Conservation (phyloP, 1,140 invertebrate species). For the Cheumatopsyche charites region DNA sequence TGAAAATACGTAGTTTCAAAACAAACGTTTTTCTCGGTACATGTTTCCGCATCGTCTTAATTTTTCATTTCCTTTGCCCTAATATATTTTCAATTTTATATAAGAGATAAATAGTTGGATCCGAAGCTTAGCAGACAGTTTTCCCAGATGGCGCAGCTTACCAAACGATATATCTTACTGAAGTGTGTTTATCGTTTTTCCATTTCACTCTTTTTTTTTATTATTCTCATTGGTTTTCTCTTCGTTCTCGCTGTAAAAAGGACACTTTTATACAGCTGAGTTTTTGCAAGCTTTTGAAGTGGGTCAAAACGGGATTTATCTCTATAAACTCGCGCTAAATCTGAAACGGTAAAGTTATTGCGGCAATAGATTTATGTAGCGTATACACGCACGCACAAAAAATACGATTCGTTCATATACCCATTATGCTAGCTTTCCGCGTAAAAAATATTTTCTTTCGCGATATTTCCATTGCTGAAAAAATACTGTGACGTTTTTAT, state of each 20-base stretch:
- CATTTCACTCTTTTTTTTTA: not conserved
- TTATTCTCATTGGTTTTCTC: not conserved
- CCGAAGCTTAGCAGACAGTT: conserved; percentile 23
- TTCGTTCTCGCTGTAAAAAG: not conserved
- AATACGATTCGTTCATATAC: too few relatives aligned
- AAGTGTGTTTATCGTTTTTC: conserved; percentile 27
- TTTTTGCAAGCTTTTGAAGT: conserved; percentile 20
- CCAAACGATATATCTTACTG: conserved; percentile 26
- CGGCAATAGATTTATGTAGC: conserved; percentile 9
- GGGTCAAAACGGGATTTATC: conserved; percentile 25
- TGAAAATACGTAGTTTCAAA: too few relatives aligned
- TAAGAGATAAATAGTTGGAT: conserved; percentile 23
- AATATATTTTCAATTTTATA: conserved; percentile 23
- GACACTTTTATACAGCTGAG: conserved; percentile 4
- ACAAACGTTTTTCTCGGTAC: too few relatives aligned
- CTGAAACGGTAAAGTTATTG: conserved; percentile 11
- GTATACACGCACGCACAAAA: not conserved
- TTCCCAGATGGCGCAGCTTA: conserved; percentile 26
- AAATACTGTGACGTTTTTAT: too few relatives aligned
- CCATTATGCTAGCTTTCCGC: too few relatives aligned
- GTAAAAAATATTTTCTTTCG: too few relatives aligned
- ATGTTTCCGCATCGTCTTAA: too few relatives aligned
- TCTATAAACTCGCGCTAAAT: conserved; percentile 24
- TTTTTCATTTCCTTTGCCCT: not conserved
- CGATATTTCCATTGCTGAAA: too few relatives aligned